Evolutionary conservation across 2,888 invertebrate species (phyloP), one percentile per base, ranked within the genome.

Genomic region (Spisula solida): DNA sequence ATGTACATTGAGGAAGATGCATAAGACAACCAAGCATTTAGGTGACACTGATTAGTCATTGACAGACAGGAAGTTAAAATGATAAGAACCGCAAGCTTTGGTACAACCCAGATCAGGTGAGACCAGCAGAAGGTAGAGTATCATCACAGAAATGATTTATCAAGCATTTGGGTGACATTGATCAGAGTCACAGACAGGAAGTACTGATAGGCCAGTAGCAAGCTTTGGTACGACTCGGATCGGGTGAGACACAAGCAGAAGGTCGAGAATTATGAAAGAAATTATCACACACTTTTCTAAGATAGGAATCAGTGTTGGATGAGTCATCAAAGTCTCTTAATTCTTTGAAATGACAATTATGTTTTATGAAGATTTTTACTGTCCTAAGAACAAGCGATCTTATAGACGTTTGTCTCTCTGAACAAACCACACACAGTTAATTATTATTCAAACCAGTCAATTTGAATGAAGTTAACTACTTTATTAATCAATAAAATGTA

Each of bases 401-500:
- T 12, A n/a, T 66, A 66, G 60, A 66, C 60, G 25, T 66, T 66
- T 66, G 60, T 66, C 60, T 66, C 60, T 25, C n/a, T 4, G 51
- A 66, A 66, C 41, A 25, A 75, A 31, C 25, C 75, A 75, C 75
- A 75, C 34, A 34, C 16, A 14, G 75, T 18, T 75, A 29, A 34
- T 31, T 34, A 31, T 75, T 34, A 75, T 75, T 16, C 75, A 34
- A 75, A 14, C 34, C 31, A 75, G 75, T 34, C 75, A 75, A 4
- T 75, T 75, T n/a, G 60, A 66, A 66, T 66, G 60, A 66, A 66
- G 5, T 66, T 66, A 12, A 66, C 60, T 66, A 66, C 60, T 41
- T 78, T 84, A 84, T 84, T 31, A 85, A 79, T 75, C 87, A 78
- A 48, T 55, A 56, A 31, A 29, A 56, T 41, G 60, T 78, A 87